A percentile compares a stretch with the other conserved stretches of the same genome.
These are phyloP conservation scores for Sialia sialis DNA, from an alignment of 2,113 vertebrate species.

Conservation along the genomic window DNA sequence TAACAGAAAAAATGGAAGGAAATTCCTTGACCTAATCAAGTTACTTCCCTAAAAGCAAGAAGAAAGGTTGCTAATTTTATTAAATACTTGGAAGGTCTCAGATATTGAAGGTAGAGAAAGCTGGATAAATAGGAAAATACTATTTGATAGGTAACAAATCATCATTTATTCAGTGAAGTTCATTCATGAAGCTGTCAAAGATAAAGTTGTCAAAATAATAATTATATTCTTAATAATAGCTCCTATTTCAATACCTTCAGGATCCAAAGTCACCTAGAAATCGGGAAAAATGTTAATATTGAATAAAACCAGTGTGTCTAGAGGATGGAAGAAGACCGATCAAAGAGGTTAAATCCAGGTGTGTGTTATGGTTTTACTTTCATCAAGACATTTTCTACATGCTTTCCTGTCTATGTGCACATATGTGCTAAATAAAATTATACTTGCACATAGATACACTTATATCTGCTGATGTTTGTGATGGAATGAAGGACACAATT, in stretches of 20 bases:
- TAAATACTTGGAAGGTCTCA: neutral
- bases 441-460: neutral
- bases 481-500: neutral
- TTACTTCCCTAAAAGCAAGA: neutral
- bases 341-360: neutral
- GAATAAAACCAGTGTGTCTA: neutral
- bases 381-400: neutral
- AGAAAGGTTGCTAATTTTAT: neutral
- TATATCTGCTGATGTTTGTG: neutral
- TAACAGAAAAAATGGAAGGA: neutral
- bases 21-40: neutral
- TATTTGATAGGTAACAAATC: neutral
- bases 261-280: neutral
- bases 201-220: neutral
- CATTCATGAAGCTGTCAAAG: neutral
- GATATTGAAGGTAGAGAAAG: neutral
- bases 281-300: neutral
- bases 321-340: neutral
- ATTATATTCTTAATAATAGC: neutral
- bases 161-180: neutral
- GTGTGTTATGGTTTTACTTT: neutral
- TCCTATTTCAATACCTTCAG: neutral
- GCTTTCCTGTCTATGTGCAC: neutral
- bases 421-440: neutral
- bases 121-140: neutral